These are phyloP conservation scores for Drosophila lacicola DNA, from an alignment of 2,888 invertebrate genomes.

Conservation along the genomic window DNA sequence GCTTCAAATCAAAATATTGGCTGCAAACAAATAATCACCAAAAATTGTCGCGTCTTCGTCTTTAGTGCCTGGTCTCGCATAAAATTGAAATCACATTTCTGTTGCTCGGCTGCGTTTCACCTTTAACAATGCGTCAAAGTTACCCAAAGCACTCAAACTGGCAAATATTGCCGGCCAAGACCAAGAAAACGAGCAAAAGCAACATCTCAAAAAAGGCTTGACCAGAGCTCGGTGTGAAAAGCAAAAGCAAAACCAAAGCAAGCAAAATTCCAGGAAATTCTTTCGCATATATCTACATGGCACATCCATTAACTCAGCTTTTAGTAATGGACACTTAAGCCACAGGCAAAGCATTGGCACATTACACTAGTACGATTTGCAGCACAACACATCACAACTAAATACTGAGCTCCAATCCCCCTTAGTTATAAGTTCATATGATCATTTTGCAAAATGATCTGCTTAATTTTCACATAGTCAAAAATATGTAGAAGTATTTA, in stretches of 20 bases:
- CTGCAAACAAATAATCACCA: conserved; percentile 68
- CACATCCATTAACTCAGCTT: conserved; percentile 61
- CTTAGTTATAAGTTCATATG: neutral
- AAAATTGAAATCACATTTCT: conserved; percentile 60
- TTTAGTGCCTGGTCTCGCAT: conserved; percentile 24
- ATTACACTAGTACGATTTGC: neutral
- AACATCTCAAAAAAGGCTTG: conserved; percentile 55
- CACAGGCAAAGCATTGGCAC: conserved; percentile 12
- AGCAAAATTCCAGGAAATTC: conserved; percentile 63
- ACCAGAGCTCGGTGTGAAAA: conserved; percentile 67
- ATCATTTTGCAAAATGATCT: too few species aligned
- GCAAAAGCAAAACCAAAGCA: conserved; percentile 34
- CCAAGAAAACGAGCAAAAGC: conserved; percentile 28
- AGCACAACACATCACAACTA: neutral
- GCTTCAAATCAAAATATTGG: conserved; percentile 69
- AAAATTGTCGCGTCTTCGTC: conserved; percentile 46
- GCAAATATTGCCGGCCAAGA: conserved; percentile 52
- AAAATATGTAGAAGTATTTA: too few species aligned
- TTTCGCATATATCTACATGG: conserved; percentile 48
- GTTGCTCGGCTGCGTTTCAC: conserved; percentile 26
- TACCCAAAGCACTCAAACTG: conserved; percentile 72
- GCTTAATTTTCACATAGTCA: too few species aligned
- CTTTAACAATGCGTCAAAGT: conserved; percentile 64
- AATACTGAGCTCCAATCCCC: neutral
- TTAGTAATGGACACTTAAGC: conserved; percentile 58